phyloP scores from a whole-genome alignment of 2,888 invertebrate genomes.

The Tiphia femorata region DNA sequence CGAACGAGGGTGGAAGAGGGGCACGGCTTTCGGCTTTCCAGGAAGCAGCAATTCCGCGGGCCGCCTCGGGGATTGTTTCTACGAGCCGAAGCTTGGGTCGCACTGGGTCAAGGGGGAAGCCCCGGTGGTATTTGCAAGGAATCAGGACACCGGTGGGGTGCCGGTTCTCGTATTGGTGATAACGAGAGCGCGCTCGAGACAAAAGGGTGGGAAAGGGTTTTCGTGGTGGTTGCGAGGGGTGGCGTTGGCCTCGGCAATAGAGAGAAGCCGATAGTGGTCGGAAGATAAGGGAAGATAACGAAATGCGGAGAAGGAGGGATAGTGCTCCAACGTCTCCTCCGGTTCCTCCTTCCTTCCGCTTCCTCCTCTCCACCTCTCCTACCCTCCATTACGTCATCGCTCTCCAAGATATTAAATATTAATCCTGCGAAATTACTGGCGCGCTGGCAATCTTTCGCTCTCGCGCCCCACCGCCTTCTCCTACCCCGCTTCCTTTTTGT shows the following conservation, averaged over 20 bases:
- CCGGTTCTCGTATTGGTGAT: constrained; percentile 5
- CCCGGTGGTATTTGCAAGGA: constrained; percentile 11
- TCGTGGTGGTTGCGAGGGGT: too few species aligned
- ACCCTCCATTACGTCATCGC: constrained; percentile 16
- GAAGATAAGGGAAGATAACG: constrained; percentile 3
- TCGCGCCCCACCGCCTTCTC: too few species aligned
- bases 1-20: constrained; percentile 39
- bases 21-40: constrained; percentile 39
- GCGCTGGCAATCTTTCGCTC: constrained; percentile 50
- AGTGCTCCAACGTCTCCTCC: background rate
- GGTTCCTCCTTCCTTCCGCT: constrained; percentile 26
- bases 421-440: constrained; percentile 67
- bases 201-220: constrained; percentile 2
- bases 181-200: constrained; percentile 13
- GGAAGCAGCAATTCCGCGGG: constrained; percentile 41
- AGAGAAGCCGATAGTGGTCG: constrained; percentile 6
- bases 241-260: constrained; percentile 6
- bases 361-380: constrained; percentile 15
- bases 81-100: constrained; percentile 12
- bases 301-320: constrained; percentile 4
- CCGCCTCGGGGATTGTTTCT: constrained; percentile 46
- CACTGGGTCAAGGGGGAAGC: constrained; percentile 44
- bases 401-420: constrained; percentile 66
- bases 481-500: constrained; percentile 50
- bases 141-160: constrained; percentile 15